A percentile compares a stretch with the other conserved stretches of the same genome.
Conservation (phyloP, 2,113 vertebrate genomes). For the Rhizomys pruinosus region DNA sequence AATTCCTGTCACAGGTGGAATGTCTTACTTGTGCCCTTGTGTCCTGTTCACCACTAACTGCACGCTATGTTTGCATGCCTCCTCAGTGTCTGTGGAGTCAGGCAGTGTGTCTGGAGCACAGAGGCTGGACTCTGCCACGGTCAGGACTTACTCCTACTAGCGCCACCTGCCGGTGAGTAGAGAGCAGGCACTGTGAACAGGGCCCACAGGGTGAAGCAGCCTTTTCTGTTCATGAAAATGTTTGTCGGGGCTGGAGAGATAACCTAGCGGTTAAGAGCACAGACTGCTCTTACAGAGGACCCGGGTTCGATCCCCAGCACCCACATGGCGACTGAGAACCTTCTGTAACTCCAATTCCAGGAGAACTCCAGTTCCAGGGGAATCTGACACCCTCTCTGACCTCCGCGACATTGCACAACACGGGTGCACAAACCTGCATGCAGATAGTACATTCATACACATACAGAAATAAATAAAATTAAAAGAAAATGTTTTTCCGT, state of each 20-base stretch:
- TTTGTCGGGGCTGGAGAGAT: too few species aligned
- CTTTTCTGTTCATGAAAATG: background rate
- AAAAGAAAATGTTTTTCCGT: background rate
- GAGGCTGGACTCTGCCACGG: constrained; percentile 96
- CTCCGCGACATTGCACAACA: too few species aligned
- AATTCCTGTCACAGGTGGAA: background rate
- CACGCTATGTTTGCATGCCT: constrained; percentile 94
- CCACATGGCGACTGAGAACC: too few species aligned
- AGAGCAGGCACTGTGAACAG: background rate
- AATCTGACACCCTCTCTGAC: too few species aligned
- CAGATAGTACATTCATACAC: too few species aligned
- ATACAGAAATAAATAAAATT: too few species aligned
- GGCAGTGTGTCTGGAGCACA: constrained; percentile 94
- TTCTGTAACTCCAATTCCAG: too few species aligned
- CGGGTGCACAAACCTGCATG: too few species aligned
- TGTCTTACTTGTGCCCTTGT: constrained; percentile 51
- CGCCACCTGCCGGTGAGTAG: constrained; percentile 89
- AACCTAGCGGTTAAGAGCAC: too few species aligned
- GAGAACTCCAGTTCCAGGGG: too few species aligned
- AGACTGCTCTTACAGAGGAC: too few species aligned
- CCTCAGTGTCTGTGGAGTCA: constrained; percentile 86
- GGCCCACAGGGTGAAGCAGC: background rate
- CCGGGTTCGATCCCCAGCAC: too few species aligned
- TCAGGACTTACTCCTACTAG: constrained; percentile 99
- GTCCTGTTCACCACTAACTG: constrained; percentile 88